A percentile compares a stretch with the other conserved stretches of the same genome.
Conservation (phyloP, 2,797 vertebrate genomes). For the Cetoscarus ocellatus region DNA sequence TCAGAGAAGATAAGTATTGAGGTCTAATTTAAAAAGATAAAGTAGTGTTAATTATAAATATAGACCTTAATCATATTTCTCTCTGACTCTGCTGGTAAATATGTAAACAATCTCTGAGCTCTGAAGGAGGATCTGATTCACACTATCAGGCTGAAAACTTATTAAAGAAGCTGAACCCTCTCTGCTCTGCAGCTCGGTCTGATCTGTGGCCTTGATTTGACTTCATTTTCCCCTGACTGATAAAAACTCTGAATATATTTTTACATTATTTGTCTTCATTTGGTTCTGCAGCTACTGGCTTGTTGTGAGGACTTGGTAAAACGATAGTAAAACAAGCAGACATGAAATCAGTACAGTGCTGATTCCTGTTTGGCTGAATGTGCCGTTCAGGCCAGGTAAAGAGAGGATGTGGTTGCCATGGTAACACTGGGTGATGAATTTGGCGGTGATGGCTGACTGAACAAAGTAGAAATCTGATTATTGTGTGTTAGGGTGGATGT, state of each 20-base stretch:
- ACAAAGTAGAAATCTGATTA: conserved; percentile 2
- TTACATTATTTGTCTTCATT: background rate
- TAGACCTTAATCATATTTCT: background rate
- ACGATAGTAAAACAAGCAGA: background rate
- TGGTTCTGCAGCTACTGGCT: too few species aligned
- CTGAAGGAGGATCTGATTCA: background rate
- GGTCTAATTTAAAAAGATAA: background rate
- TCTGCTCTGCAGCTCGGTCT: background rate
- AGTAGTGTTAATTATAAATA: conserved; percentile 4
- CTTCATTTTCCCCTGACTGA: background rate
- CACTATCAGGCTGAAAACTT: background rate
- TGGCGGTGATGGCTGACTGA: conserved; percentile 4
- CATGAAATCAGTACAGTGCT: background rate
- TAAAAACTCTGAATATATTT: background rate
- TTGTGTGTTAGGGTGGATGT: conserved; percentile 8
- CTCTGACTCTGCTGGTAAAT: background rate
- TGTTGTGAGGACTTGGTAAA: background rate
- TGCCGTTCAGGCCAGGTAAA: conserved; percentile 19
- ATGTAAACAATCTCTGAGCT: background rate
- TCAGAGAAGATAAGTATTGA: background rate
- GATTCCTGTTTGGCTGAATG: conserved; percentile 9
- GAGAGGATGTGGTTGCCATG: conserved; percentile 43
- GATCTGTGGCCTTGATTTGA: conserved; percentile 1
- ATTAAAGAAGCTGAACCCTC: background rate
- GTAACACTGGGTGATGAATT: conserved; percentile 14